phyloP scores from a whole-genome alignment of 1,140 invertebrate species.

The Hirudo medicinalis region DNA sequence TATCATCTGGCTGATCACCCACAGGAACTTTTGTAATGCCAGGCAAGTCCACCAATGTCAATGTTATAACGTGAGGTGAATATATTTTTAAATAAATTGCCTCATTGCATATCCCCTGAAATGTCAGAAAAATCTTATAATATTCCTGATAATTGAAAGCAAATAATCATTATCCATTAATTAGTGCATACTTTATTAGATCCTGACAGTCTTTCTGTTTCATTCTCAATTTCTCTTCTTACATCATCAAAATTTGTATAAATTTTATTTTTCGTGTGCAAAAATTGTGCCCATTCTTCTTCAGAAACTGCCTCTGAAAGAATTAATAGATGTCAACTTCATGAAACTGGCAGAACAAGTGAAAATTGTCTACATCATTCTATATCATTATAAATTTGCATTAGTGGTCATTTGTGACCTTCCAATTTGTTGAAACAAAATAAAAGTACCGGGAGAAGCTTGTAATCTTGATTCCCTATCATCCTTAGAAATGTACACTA shows the following conservation, averaged over 20 bases:
- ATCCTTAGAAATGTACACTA: conserved; percentile 75
- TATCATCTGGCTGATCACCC: conserved; percentile 51
- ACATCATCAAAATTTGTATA: conserved; percentile 81
- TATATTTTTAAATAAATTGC: conserved; percentile 91
- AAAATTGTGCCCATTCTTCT: conserved; percentile 92
- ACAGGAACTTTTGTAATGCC: conserved; percentile 86
- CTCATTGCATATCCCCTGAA: conserved; percentile 74
- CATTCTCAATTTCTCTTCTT: conserved; percentile 72
- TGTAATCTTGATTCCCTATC: conserved; percentile 66
- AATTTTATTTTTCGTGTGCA: conserved; percentile 77
- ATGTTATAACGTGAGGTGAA: conserved; percentile 80
- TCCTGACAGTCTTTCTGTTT: conserved; percentile 86
- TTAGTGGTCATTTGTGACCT: background rate
- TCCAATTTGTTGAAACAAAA: background rate
- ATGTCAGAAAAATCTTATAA: background rate
- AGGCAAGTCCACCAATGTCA: conserved; percentile 93
- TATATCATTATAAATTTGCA: background rate
- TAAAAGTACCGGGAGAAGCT: conserved; percentile 57
- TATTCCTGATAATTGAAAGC: too few relatives aligned
- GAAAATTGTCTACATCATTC: background rate
- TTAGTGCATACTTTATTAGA: conserved; percentile 58
- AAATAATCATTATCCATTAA: too few relatives aligned
- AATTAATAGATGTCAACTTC: conserved; percentile 25
- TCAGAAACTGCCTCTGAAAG: conserved; percentile 50
- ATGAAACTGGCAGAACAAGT: background rate